Evolutionary conservation across 2,797 vertebrate genomes (phyloP), one percentile per base, ranked within the genome.

Genomic region (Myotis findleyi): DNA sequence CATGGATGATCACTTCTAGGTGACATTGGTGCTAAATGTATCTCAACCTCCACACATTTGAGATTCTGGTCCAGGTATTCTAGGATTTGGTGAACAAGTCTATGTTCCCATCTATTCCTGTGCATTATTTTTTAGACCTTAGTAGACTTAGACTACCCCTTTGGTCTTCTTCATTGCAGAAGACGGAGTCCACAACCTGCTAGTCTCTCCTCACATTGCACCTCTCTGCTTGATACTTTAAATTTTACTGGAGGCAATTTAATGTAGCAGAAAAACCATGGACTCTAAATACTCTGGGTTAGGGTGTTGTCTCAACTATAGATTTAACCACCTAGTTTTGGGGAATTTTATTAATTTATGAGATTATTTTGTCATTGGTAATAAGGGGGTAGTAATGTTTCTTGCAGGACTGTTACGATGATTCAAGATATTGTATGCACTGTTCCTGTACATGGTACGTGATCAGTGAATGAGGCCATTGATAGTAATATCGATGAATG

Each of bases 301-400:
- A 88, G 44, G n/a, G 49, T 66, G 94, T 55, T 86, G 81, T 13
- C 47, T 89, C 30, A 66, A 38, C 23, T 47, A 36, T n/a, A 80
- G 44, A 79, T 41, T 55, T 92, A 75, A 76, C 73, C 44, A 53
- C 36, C 47, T 13, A 11, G 47, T 59, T 73, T 66, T 66, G 55
- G 30, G 25, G 51, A 59, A 41, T 51, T 44, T 73, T 90, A 89
- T 68, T 93, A 81, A 83, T n/a, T 69, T 68, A n/a, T 69, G 51
- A 96, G 88, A 38, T 89, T 30, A 85, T 87, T 87, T 94, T n/a
- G 36, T 68, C 30, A 30, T 71, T 53, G 30, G 23, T 75, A 64
- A 87, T 89, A 66, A 59, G 53, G 18, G 57, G 30, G 66, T 84
- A 69, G 23, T 77, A 75, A 41, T 83, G 14, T 66, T 36, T 89